Percentiles rank a stretch among this genome's conserved stretches.
Conservation (phyloP, 2,888 invertebrate genomes). For the Ethmia dodecea region DNA sequence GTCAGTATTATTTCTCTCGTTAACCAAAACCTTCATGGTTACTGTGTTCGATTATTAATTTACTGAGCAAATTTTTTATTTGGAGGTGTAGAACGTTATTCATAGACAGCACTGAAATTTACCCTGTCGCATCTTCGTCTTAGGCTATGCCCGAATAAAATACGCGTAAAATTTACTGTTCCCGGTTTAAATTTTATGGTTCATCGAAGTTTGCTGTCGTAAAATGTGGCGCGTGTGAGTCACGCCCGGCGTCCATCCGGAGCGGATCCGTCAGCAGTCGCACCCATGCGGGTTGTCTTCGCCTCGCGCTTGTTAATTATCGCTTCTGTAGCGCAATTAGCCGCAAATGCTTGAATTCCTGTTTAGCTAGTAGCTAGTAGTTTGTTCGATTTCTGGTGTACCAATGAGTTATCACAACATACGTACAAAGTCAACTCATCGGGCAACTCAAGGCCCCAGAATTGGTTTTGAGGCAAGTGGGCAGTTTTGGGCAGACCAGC, state of each 20-base stretch:
- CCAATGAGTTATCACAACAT: too few species aligned
- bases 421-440: too few species aligned
- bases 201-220: constrained; percentile 45
- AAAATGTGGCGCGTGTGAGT: constrained; percentile 44
- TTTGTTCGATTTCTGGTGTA: too few species aligned
- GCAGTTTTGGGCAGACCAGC: too few species aligned
- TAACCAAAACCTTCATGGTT: too few species aligned
- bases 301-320: constrained; percentile 55
- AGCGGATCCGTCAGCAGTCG: constrained; percentile 13
- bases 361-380: too few species aligned
- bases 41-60: too few species aligned
- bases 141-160: constrained; percentile 20
- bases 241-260: constrained; percentile 30
- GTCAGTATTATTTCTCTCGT: too few species aligned
- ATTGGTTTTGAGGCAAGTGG: too few species aligned
- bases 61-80: background rate
- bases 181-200: constrained; percentile 46
- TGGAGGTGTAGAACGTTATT: background rate
- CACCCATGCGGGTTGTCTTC: constrained; percentile 42
- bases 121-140: constrained; percentile 2
- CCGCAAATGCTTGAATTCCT: constrained; percentile 23
- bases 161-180: constrained; percentile 30
- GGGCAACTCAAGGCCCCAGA: too few species aligned
- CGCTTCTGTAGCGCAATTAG: constrained; percentile 43
- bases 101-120: background rate